Evolutionary conservation across 2,888 invertebrate species (phyloP), one percentile per base, ranked within the genome.

Genomic region (Synanthedon andrenaeformis): DNA sequence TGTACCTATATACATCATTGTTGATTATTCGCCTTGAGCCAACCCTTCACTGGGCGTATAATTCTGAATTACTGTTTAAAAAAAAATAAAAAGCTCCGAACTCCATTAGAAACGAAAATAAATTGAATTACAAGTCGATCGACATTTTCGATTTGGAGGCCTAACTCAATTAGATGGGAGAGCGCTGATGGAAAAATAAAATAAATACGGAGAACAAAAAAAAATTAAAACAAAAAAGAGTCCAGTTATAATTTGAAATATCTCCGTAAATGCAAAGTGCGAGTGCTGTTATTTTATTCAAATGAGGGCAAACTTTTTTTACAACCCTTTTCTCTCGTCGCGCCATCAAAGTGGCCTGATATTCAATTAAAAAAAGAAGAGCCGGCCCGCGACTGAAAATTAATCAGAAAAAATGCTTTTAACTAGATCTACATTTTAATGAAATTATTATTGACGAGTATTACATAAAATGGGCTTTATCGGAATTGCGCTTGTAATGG

Each of bases 201-300:
- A 85, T 85, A 87, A 87, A 86, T 85, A 85, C 80, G 77, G 72
- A 73, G 79, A 76, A 80, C 77, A 79, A 79, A 80, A 83, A 79
- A 85, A 85, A 85, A 78, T 79, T 77, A 77, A 85, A 84, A 76
- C 75, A 82, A 83, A 85, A 82, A 82, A 79, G 79, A 82, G 82
- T 82, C 82, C 82, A 86, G 87, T 86, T 87, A 86, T 87, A 87
- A 87, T 87, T 86, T 85, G 85, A 85, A 87, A 87, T 87, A 87
- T 87, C 86, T 84, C 82, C 83, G 87, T 84, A 86, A 87, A 87
- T 85, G 87, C 84, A 85, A 86, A 87, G 85, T 83, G 83, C 74
- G 86, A 87, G 87, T 85, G 84, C 84, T 86, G 87, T 87, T 87
- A 87, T 87, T 87, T 87, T 87, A 87, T 87, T 87, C 86, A 87